Conservation (phyloP, 2,113 vertebrate genomes). For the Mesitornis unicolor region DNA sequence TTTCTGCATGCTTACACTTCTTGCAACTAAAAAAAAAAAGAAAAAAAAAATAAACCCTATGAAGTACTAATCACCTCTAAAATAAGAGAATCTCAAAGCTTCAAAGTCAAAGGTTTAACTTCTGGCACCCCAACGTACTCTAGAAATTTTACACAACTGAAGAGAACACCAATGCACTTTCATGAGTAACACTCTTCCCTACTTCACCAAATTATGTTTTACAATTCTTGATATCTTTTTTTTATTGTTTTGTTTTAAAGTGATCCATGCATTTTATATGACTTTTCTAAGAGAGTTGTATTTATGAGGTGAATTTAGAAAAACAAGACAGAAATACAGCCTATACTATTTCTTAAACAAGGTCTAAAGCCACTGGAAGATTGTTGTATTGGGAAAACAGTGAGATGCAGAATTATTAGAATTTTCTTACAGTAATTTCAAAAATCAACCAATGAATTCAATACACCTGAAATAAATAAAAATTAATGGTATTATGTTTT, state of each 20-base stretch:
- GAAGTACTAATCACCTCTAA: neutral
- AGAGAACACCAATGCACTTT: neutral
- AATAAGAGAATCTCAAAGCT: neutral
- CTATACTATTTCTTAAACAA: neutral
- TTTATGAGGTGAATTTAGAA: neutral
- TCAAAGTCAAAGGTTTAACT: neutral
- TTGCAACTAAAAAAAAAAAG: neutral
- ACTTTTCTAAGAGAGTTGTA: neutral
- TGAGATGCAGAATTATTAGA: fast-evolving
- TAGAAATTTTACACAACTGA: neutral
- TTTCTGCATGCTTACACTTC: neutral
- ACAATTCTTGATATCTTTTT: neutral
- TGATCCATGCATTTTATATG: neutral
- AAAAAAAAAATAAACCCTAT: too few species aligned
- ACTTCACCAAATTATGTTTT: neutral
- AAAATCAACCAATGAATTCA: neutral
- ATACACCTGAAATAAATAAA: neutral
- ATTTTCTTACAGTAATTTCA: neutral
- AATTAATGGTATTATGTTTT: fast-evolving
- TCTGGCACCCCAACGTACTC: neutral
- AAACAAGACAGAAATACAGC: neutral
- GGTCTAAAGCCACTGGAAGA: neutral
- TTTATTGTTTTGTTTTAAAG: neutral
- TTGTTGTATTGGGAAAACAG: neutral
- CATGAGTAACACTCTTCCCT: neutral